A percentile compares a stretch with the other conserved stretches of the same genome.
Conservation (phyloP, 2,797 vertebrate genomes). For the Merluccius polli region DNA sequence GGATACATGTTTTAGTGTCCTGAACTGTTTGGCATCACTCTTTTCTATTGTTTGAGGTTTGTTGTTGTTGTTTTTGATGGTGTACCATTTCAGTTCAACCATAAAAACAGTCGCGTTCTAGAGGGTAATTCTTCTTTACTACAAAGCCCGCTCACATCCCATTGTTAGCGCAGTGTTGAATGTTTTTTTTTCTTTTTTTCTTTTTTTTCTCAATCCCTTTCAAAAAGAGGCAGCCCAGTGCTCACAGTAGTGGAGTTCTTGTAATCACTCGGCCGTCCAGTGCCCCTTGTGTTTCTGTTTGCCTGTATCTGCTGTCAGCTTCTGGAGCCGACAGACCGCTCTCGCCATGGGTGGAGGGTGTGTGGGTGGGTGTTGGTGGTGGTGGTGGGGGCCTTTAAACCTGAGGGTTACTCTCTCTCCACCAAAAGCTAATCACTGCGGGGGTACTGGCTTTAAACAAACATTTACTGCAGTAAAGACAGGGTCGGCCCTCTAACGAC, state of each 20-base stretch:
- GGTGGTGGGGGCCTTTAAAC: conserved; percentile 63
- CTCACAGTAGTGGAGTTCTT: conserved; percentile 38
- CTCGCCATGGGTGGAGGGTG: conserved; percentile 28
- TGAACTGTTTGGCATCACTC: no score
- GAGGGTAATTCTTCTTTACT: no score
- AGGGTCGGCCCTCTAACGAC: conserved; percentile 63
- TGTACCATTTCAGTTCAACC: no score
- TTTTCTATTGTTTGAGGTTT: no score
- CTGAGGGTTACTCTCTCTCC: conserved; percentile 50
- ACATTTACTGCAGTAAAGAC: conserved; percentile 67
- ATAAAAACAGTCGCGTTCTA: not conserved
- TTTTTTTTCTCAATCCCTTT: conserved; percentile 26
- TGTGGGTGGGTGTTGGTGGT: not conserved
- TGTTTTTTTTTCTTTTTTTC: no score
- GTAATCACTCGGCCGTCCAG: conserved; percentile 59
- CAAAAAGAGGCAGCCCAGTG: conserved; percentile 35
- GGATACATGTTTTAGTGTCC: no score
- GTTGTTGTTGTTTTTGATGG: no score
- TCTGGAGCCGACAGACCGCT: conserved; percentile 62
- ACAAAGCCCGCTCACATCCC: no score
- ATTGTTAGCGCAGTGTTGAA: conserved; percentile 16
- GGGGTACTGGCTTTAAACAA: conserved; percentile 64
- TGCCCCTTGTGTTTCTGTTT: conserved; percentile 34
- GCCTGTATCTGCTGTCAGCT: conserved; percentile 62
- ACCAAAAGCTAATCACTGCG: conserved; percentile 65